Conservation (phyloP, 2,888 invertebrate species). For the Dryobotodes eremita region DNA sequence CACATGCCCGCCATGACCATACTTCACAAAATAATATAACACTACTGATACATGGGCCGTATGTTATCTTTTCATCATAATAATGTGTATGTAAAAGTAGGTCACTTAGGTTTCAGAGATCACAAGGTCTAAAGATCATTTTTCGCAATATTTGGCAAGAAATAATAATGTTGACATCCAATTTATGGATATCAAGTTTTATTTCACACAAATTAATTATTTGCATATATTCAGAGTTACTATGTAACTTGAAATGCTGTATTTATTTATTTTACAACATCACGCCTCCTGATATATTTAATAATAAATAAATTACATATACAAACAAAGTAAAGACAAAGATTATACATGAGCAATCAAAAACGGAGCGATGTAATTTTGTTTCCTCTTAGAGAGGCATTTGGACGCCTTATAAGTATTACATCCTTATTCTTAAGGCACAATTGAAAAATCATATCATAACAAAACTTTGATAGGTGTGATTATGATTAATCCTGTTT, state of each 20-base stretch:
- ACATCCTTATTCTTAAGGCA: conserved; percentile 68
- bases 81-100: conserved; percentile 34
- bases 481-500: conserved; percentile 26
- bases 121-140: conserved; percentile 47
- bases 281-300: conserved; percentile 31
- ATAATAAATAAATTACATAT: conserved; percentile 49
- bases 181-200: conserved; percentile 18
- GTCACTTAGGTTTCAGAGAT: conserved; percentile 40
- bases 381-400: conserved; percentile 45
- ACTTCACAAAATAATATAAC: conserved; percentile 11
- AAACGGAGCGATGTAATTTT: conserved; percentile 39
- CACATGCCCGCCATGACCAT: neutral
- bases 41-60: neutral
- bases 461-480: conserved; percentile 28
- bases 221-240: conserved; percentile 30
- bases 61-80: conserved; percentile 11
- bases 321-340: conserved; percentile 42
- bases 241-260: conserved; percentile 39
- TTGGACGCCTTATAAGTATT: conserved; percentile 50
- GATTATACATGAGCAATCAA: conserved; percentile 33
- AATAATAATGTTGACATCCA: conserved; percentile 30
- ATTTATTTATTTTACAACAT: conserved; percentile 30
- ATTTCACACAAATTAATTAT: conserved; percentile 18
- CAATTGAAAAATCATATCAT: conserved; percentile 64
- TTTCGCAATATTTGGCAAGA: conserved; percentile 65